Evolutionary conservation across 2,113 vertebrate species (phyloP).

Genomic region (Perca fluviatilis): DNA sequence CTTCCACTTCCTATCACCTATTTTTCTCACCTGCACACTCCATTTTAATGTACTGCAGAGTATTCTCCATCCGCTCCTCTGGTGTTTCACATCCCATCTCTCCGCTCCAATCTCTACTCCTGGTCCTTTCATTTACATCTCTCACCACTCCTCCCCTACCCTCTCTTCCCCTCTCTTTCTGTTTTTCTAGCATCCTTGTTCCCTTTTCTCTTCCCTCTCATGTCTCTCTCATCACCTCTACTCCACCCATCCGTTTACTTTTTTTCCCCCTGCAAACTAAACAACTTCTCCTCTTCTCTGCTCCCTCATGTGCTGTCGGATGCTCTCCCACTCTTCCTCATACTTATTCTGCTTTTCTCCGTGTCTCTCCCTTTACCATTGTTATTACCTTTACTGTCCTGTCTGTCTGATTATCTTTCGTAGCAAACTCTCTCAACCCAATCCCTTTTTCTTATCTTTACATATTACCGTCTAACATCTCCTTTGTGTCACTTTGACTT

Average conservation of each 20-base stretch:
- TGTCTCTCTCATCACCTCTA: slow-evolving; percentile 33
- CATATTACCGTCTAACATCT: slow-evolving; percentile 14
- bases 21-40: background rate
- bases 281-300: slow-evolving; percentile 21
- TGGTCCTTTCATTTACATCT: slow-evolving; percentile 39
- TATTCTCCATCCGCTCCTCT: slow-evolving; percentile 31
- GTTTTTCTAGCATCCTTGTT: slow-evolving; percentile 22
- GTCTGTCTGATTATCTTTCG: slow-evolving; percentile 32
- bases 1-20: background rate
- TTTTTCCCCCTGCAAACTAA: slow-evolving; percentile 1
- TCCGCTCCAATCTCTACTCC: slow-evolving; percentile 37
- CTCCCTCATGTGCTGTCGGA: slow-evolving; percentile 13
- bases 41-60: slow-evolving; percentile 26
- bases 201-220: slow-evolving; percentile 22
- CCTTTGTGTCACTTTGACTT: slow-evolving; percentile 27
- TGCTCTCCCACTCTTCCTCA: background rate
- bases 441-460: slow-evolving; percentile 33
- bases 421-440: slow-evolving; percentile 38
- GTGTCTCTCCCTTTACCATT: background rate
- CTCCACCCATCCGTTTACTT: slow-evolving; percentile 8
- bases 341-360: background rate
- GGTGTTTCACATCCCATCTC: slow-evolving; percentile 37
- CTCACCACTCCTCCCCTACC: background rate
- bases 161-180: slow-evolving; percentile 14
- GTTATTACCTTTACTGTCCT: slow-evolving; percentile 27